phyloP scores from a whole-genome alignment of 1,140 invertebrate species.

The Pseudachorutes palmiensis region DNA sequence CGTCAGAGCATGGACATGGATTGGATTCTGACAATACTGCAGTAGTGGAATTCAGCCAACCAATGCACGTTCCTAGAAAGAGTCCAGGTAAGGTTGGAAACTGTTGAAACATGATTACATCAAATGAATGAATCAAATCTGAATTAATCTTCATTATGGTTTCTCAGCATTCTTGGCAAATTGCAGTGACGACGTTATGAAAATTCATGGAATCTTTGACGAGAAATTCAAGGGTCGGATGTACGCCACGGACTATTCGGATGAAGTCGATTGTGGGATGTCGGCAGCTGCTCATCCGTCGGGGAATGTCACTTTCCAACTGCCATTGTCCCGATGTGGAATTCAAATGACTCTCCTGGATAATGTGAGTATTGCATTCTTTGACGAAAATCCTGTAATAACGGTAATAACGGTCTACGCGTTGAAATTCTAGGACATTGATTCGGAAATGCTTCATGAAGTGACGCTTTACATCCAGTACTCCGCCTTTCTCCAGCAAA shows the following conservation, averaged over 20 bases:
- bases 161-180: neutral
- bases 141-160: neutral
- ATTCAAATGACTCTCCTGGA: constrained; percentile 33
- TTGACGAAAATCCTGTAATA: constrained; percentile 17
- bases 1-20: no score
- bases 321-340: constrained; percentile 32
- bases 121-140: neutral
- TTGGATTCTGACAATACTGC: no score
- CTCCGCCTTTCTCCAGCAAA: constrained; percentile 37
- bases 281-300: constrained; percentile 9
- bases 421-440: constrained; percentile 24
- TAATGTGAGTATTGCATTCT: constrained; percentile 21
- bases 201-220: neutral
- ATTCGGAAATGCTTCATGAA: constrained; percentile 28
- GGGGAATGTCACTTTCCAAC: constrained; percentile 30
- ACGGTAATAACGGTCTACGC: neutral
- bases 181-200: neutral
- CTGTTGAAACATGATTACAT: no score
- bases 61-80: no score
- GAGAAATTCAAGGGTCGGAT: constrained; percentile 33
- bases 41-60: no score
- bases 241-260: constrained; percentile 30
- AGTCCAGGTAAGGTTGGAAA: no score
- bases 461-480: constrained; percentile 37
- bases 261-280: constrained; percentile 32